A percentile compares a stretch with the other conserved stretches of the same genome.
phyloP scores from a whole-genome alignment of 2,888 invertebrate species.

The Thecocarcelia acutangulata region DNA sequence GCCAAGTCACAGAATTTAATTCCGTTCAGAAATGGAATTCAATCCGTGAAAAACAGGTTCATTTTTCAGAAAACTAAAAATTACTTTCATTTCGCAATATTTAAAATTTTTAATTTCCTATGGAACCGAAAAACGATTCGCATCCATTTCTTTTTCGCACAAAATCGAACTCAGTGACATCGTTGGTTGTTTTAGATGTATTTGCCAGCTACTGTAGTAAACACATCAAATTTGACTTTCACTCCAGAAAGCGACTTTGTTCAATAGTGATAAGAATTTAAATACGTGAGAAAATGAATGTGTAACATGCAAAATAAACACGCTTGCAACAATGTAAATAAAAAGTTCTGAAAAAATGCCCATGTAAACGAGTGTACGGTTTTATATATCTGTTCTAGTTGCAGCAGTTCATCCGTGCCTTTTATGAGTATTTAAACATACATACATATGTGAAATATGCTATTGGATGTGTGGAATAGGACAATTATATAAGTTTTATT shows the following conservation, averaged over 20 bases:
- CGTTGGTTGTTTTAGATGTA: no score
- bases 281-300: conserved; percentile 44
- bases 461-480: conserved; percentile 12
- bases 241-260: conserved; percentile 28
- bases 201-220: no score
- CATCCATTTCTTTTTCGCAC: no score
- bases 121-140: no score
- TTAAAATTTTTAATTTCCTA: no score
- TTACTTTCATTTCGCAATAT: no score
- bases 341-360: background rate
- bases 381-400: conserved; percentile 1
- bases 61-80: no score
- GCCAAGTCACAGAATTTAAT: no score
- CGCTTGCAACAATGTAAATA: background rate
- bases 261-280: conserved; percentile 48
- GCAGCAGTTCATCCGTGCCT: conserved; percentile 34
- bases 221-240: conserved; percentile 16
- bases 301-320: conserved; percentile 27
- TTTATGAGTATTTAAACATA: conserved; percentile 13
- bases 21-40: no score
- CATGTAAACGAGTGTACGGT: background rate
- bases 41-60: no score
- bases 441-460: conserved; percentile 23
- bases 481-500: no score
- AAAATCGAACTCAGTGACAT: no score